phyloP scores from a whole-genome alignment of 2,113 vertebrate genomes.

The Forbesichthys papilliferus region DNA sequence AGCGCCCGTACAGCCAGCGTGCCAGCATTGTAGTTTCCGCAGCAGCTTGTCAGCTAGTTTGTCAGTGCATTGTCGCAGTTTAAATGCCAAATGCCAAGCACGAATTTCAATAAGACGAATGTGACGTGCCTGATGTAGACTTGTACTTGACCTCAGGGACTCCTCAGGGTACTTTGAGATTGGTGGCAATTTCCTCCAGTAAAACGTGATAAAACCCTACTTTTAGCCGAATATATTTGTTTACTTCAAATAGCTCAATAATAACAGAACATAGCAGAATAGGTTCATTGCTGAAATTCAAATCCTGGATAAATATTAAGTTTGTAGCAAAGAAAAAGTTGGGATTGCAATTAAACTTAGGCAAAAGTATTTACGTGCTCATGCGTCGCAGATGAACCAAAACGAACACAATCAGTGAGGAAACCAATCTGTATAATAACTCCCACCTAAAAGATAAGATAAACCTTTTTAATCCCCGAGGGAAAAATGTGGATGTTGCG shows the following conservation, averaged over 20 bases:
- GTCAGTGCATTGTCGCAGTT: conserved; percentile 23
- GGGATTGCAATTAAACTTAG: not conserved
- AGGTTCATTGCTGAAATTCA: not conserved
- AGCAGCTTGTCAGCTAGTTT: conserved; percentile 48
- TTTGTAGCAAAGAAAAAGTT: not conserved
- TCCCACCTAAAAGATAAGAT: not conserved
- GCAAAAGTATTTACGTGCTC: not conserved
- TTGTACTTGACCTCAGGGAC: conserved; percentile 37
- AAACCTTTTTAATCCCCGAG: too few species aligned
- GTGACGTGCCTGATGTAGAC: conserved; percentile 43
- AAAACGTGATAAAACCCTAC: not conserved
- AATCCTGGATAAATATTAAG: not conserved
- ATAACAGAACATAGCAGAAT: not conserved
- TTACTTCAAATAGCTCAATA: conserved; percentile 9
- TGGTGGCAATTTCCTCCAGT: conserved; percentile 19
- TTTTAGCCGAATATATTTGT: conserved; percentile 13
- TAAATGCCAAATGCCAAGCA: conserved; percentile 53
- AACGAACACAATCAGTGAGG: not conserved
- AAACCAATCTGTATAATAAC: not conserved
- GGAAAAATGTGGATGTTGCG: too few species aligned
- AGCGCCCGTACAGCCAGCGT: conserved; percentile 4
- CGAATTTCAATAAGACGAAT: conserved; percentile 58
- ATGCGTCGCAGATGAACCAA: not conserved
- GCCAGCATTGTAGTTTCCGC: conserved; percentile 20
- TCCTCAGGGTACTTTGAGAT: conserved; percentile 29